A percentile compares a stretch with the other conserved stretches of the same genome.
Evolutionary conservation across 37 sponge, comb jelly and placozoan genomes (phyloP).

Genomic region (Halichondria panicea): DNA sequence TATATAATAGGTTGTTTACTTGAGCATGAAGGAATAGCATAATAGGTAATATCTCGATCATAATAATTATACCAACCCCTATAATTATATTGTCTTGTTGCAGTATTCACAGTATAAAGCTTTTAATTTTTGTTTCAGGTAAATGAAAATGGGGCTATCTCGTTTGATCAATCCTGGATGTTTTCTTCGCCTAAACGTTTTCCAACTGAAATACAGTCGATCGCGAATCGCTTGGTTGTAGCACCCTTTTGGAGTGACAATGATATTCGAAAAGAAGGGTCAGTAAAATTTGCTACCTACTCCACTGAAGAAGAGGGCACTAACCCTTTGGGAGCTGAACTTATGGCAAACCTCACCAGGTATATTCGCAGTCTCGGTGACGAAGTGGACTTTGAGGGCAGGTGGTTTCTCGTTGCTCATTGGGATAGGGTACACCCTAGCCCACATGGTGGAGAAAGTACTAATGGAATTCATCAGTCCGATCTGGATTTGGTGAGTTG

Average conservation of each 20-base stretch:
- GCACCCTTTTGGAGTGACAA: constrained; percentile 13
- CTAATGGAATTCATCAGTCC: background rate
- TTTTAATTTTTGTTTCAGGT: constrained; percentile 6
- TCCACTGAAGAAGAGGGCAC: background rate
- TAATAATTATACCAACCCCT: no score
- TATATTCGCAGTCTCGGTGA: background rate
- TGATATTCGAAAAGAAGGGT: constrained; percentile 11
- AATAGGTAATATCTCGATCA: no score
- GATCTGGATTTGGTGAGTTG: background rate
- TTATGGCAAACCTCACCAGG: background rate
- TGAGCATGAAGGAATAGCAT: no score
- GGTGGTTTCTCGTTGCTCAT: background rate
- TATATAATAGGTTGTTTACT: no score
- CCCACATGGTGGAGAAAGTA: constrained; percentile 3
- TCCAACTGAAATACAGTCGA: constrained; percentile 2
- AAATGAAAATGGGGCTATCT: constrained; percentile 14
- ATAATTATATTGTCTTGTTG: no score
- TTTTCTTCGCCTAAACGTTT: background rate
- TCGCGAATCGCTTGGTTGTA: background rate
- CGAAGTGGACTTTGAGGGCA: background rate
- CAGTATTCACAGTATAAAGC: no score
- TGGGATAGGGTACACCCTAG: constrained; percentile 10
- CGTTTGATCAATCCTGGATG: constrained; percentile 6
- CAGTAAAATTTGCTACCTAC: constrained; percentile 3
- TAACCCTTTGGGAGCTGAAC: background rate